These are phyloP conservation scores for Glyphotaelius pellucidus DNA, from an alignment of 2,888 invertebrate species.

Conservation along the genomic window DNA sequence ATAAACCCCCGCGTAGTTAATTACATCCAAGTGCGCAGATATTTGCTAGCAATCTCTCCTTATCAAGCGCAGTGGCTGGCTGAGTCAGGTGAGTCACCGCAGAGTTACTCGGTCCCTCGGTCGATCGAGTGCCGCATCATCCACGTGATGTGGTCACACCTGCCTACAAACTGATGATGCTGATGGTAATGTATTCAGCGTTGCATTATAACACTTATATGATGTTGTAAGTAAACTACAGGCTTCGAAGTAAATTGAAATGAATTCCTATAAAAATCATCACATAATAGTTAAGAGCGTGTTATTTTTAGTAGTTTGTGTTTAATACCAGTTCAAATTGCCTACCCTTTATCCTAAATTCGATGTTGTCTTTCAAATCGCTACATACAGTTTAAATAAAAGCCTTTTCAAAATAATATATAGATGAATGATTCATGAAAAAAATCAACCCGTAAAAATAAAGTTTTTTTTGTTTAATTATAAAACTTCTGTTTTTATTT, in stretches of 20 bases:
- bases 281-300: no score
- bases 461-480: no score
- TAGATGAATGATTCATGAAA: no score
- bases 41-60: neutral
- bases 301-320: no score
- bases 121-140: neutral
- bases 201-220: neutral
- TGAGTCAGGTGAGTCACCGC: neutral
- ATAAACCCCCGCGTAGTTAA: neutral
- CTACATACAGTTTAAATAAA: no score
- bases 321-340: no score
- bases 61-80: neutral
- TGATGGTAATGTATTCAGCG: neutral
- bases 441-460: no score
- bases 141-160: neutral
- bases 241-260: neutral
- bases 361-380: no score
- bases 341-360: no score
- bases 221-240: no score
- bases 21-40: neutral
- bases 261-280: neutral
- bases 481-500: no score
- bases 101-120: neutral
- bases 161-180: neutral
- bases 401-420: no score